phyloP scores from a whole-genome alignment of 2,797 vertebrate species.

The Melopsittacus undulatus region DNA sequence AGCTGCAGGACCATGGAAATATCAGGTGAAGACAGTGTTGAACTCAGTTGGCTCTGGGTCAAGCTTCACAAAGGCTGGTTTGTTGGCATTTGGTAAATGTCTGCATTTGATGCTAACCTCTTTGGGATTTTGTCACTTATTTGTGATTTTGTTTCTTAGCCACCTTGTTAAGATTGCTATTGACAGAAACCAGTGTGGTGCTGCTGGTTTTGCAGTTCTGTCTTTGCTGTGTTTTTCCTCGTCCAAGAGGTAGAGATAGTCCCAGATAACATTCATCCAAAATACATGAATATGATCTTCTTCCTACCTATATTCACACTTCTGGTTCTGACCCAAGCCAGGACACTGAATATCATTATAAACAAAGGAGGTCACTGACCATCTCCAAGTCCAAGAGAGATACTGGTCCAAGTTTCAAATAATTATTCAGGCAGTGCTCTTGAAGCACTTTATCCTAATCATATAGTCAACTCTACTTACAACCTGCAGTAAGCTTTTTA shows the following conservation, averaged over 20 bases:
- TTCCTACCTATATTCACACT: background rate
- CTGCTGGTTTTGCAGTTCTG: background rate
- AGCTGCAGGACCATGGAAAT: background rate
- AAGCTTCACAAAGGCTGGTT: background rate
- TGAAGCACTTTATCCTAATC: background rate
- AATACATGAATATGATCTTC: background rate
- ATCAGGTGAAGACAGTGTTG: background rate
- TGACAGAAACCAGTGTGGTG: accelerated
- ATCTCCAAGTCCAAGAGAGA: background rate
- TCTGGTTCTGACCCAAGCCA: background rate
- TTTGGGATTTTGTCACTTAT: background rate
- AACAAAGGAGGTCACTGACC: background rate
- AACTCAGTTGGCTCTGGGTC: background rate
- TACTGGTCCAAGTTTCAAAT: background rate
- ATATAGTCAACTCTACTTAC: background rate
- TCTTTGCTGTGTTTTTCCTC: background rate
- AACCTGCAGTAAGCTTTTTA: background rate
- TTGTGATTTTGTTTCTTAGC: background rate
- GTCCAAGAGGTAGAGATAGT: background rate
- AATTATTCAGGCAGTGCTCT: background rate
- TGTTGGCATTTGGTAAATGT: background rate
- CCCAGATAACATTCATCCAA: background rate
- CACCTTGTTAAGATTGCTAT: background rate
- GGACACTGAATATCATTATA: background rate
- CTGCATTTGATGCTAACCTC: background rate